Percentiles rank a stretch among this genome's conserved stretches.
phyloP scores from a whole-genome alignment of 2,888 invertebrate species.

The Eupsilia transversa region DNA sequence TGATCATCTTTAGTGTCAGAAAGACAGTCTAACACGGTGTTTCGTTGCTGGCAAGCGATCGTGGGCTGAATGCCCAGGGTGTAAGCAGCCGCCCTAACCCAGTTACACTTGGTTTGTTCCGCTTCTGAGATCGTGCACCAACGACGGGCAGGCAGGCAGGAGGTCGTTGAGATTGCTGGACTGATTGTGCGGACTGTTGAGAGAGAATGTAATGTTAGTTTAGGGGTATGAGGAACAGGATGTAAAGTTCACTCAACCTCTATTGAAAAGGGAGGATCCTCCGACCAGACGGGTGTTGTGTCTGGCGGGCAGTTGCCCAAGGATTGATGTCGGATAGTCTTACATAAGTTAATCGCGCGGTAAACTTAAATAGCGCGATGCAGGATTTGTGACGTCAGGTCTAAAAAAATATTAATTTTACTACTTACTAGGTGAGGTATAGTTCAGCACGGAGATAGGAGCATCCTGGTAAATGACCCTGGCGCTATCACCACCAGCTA shows the following conservation, averaged over 20 bases:
- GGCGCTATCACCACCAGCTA: slow-evolving; percentile 77
- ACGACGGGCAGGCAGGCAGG: slow-evolving; percentile 83
- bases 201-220: not conserved
- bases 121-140: slow-evolving; percentile 91
- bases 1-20: slow-evolving; percentile 85
- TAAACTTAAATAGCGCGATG: too few species aligned
- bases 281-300: too few species aligned
- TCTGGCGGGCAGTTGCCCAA: too few species aligned
- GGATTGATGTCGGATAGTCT: too few species aligned
- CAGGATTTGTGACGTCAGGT: too few species aligned
- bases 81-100: slow-evolving; percentile 90
- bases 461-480: slow-evolving; percentile 73
- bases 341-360: too few species aligned
- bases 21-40: slow-evolving; percentile 89
- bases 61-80: slow-evolving; percentile 91
- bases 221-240: too few species aligned
- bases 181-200: slow-evolving; percentile 79
- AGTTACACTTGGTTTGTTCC: slow-evolving; percentile 91
- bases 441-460: slow-evolving; percentile 72
- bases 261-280: too few species aligned
- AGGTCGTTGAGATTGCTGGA: slow-evolving; percentile 70
- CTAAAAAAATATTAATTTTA: not conserved
- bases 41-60: slow-evolving; percentile 88
- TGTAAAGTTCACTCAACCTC: too few species aligned
- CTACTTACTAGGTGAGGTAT: slow-evolving; percentile 77